phyloP scores from a whole-genome alignment of 37 sponge, comb jelly and placozoan species.

The Halichondria panicea region DNA sequence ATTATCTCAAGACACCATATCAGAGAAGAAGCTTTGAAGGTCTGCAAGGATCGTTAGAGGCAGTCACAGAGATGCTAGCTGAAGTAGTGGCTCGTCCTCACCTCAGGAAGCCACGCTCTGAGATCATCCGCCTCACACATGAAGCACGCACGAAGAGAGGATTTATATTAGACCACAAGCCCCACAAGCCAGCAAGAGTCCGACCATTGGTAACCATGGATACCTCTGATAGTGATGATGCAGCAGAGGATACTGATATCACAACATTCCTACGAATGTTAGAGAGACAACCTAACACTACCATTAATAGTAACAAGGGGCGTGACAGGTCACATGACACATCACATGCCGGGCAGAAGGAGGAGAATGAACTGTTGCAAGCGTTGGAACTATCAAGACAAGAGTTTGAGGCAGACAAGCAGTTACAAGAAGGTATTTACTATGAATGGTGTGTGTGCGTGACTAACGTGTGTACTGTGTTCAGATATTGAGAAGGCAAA shows the following conservation, averaged over 20 bases:
- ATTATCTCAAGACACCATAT: constrained; percentile 41
- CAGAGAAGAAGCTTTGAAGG: constrained; percentile 41
- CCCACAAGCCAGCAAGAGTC: background rate
- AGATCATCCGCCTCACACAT: constrained; percentile 63
- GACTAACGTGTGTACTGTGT: background rate
- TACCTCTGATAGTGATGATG: background rate
- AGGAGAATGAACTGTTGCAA: constrained; percentile 1
- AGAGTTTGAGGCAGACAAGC: constrained; percentile 30
- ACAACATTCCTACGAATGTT: background rate
- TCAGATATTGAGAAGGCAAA: constrained; percentile 48
- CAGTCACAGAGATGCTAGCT: constrained; percentile 68
- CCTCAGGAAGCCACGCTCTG: constrained; percentile 61
- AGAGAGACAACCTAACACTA: background rate
- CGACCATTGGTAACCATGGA: background rate
- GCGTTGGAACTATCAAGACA: constrained; percentile 18
- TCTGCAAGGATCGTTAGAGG: constrained; percentile 66
- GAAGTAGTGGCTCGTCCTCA: constrained; percentile 80
- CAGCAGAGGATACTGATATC: background rate
- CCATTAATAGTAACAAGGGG: background rate
- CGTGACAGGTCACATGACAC: background rate
- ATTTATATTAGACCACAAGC: background rate
- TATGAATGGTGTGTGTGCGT: background rate
- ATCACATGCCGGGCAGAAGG: background rate
- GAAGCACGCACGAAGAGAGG: constrained; percentile 35
- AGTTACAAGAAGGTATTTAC: constrained; percentile 30